Percentiles rank a stretch among this genome's conserved stretches.
Evolutionary conservation across 2,888 invertebrate genomes (phyloP).

Genomic region (Liodrosophila aerea): DNA sequence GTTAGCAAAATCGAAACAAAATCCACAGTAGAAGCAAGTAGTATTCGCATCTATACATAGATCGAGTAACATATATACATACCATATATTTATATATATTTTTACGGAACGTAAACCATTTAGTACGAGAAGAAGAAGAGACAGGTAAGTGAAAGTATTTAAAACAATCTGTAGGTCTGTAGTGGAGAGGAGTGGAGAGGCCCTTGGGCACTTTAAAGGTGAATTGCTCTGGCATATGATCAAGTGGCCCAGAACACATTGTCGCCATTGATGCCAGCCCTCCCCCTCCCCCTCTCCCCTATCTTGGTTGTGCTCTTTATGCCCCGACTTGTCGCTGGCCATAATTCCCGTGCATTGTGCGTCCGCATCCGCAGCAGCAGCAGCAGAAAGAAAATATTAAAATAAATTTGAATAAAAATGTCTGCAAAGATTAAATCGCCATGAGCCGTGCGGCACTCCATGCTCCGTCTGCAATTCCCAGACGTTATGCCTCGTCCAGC

Average conservation of each 20-base stretch:
- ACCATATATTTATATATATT: too few relatives aligned
- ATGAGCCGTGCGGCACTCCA: slow-evolving; percentile 44
- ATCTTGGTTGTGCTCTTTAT: background rate
- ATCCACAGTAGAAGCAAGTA: background rate
- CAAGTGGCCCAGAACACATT: slow-evolving; percentile 6
- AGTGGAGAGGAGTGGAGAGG: background rate
- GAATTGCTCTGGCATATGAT: slow-evolving; percentile 13
- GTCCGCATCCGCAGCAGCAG: slow-evolving; percentile 49
- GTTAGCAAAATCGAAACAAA: too few relatives aligned
- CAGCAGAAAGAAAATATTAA: slow-evolving; percentile 62
- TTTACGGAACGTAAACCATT: too few relatives aligned
- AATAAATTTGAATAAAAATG: slow-evolving; percentile 78
- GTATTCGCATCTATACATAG: too few relatives aligned
- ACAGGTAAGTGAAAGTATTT: slow-evolving; percentile 23
- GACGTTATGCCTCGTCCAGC: slow-evolving; percentile 36
- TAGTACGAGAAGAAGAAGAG: background rate
- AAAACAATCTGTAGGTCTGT: background rate
- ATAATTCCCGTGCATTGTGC: slow-evolving; percentile 59
- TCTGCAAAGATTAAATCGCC: slow-evolving; percentile 78
- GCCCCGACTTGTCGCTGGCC: background rate
- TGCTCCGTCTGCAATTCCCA: slow-evolving; percentile 70
- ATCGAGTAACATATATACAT: too few relatives aligned
- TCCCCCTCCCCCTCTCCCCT: background rate
- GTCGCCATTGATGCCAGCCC: background rate
- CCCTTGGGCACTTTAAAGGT: slow-evolving; percentile 12